These are phyloP conservation scores for Hypotaenidia okinawae DNA, from an alignment of 2,797 vertebrate genomes.

Conservation along the genomic window DNA sequence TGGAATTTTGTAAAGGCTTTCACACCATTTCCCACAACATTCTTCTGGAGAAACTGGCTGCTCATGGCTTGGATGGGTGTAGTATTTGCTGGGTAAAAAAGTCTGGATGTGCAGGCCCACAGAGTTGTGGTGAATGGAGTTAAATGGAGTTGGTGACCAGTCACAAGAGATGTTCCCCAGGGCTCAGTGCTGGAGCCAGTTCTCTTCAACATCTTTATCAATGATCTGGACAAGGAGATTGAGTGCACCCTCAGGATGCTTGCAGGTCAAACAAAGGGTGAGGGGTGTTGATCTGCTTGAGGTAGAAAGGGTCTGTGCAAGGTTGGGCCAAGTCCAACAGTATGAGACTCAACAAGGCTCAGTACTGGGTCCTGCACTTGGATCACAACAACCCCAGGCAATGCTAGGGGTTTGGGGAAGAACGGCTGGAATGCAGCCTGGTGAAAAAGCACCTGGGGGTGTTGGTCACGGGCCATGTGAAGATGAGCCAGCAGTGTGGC, in stretches of 20 bases:
- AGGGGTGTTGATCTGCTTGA: not conserved
- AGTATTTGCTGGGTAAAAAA: not conserved
- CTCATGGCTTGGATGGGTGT: not conserved
- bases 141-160: not conserved
- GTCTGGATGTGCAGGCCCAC: not conserved
- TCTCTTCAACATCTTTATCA: not conserved
- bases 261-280: not conserved
- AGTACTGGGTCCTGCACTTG: not conserved
- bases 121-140: not conserved
- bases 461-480: rapidly evolving
- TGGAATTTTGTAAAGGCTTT: not conserved
- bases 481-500: not conserved
- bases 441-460: not conserved
- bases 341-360: too few relatives aligned
- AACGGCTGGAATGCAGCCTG: not conserved
- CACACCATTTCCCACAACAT: not conserved
- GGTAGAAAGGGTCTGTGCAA: not conserved
- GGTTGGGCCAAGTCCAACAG: too few relatives aligned
- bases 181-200: not conserved
- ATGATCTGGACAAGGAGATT: not conserved
- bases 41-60: not conserved
- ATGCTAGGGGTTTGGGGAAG: not conserved
- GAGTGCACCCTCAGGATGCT: not conserved
- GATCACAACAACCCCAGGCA: not conserved
- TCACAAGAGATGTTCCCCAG: not conserved